Evolutionary conservation across 2,797 vertebrate genomes (phyloP).

Genomic region (Stomatorhinus walkeri): DNA sequence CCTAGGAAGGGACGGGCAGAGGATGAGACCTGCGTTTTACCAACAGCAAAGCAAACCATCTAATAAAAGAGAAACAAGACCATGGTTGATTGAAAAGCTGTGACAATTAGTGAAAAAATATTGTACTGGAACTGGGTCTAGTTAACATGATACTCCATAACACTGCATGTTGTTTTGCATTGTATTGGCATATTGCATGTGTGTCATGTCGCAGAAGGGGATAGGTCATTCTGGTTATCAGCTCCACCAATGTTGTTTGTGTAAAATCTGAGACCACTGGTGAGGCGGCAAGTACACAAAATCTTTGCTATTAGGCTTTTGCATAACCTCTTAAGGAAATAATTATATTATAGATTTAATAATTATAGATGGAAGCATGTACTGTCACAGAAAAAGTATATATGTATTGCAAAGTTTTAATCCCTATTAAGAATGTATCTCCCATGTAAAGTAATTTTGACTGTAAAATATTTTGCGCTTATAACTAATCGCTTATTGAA

Average conservation of each 20-base stretch:
- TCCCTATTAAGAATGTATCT: background rate
- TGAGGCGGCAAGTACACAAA: background rate
- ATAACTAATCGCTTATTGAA: background rate
- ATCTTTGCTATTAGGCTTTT: background rate
- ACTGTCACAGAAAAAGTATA: background rate
- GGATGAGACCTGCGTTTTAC: background rate
- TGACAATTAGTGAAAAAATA: background rate
- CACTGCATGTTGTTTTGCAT: background rate
- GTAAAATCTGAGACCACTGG: background rate
- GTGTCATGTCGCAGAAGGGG: background rate
- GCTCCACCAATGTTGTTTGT: background rate
- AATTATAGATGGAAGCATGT: background rate
- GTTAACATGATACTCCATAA: background rate
- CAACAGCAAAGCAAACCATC: background rate
- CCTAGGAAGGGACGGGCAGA: constrained; percentile 51
- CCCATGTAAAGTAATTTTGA: background rate
- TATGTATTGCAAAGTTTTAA: background rate
- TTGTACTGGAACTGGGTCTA: background rate
- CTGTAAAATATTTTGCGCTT: background rate
- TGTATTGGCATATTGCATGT: background rate
- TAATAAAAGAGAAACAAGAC: background rate
- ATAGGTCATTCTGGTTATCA: background rate
- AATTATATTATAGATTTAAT: too few species aligned
- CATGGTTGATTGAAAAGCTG: background rate
- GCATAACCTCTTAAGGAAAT: background rate